These are phyloP conservation scores for Hexactinellida sp. DNA, from an alignment of 37 sponge, comb jelly and placozoan species.

Conservation along the genomic window DNA sequence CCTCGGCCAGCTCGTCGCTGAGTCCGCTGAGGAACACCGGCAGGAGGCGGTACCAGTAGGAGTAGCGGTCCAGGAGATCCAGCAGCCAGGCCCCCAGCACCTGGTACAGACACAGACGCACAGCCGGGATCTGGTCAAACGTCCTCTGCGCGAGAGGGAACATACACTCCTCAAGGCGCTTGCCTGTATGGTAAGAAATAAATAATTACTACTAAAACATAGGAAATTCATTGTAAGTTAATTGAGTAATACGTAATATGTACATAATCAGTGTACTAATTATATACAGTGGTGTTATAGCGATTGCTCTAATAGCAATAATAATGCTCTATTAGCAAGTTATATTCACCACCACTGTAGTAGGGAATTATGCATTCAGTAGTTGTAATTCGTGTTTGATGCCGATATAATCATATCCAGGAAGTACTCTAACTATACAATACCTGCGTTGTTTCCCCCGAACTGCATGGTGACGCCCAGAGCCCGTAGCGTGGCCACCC, in stretches of 20 bases:
- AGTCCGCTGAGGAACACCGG: constrained; percentile 72
- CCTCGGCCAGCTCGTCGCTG: constrained; percentile 51
- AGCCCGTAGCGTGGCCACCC: constrained; percentile 27
- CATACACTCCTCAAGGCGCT: constrained; percentile 19
- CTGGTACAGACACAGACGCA: constrained; percentile 40
- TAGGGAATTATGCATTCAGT: too few relatives aligned
- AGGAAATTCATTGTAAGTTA: too few relatives aligned
- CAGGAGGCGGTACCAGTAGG: constrained; percentile 73
- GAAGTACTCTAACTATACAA: too few relatives aligned
- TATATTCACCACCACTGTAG: too few relatives aligned
- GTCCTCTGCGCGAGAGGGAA: constrained; percentile 60
- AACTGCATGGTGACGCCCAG: neutral
- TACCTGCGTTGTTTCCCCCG: neutral
- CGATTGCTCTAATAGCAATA: neutral
- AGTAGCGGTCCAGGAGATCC: constrained; percentile 72
- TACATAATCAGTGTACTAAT: too few relatives aligned
- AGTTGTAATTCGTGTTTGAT: too few relatives aligned
- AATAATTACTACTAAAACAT: too few relatives aligned
- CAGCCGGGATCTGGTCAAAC: constrained; percentile 61
- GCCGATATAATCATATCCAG: neutral
- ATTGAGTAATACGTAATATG: too few relatives aligned
- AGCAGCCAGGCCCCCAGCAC: constrained; percentile 57
- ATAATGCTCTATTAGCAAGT: neutral
- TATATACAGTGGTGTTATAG: too few relatives aligned
- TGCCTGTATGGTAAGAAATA: too few relatives aligned